Evolutionary conservation across 2,888 invertebrate species (phyloP).

Genomic region (Augiades crinisus): DNA sequence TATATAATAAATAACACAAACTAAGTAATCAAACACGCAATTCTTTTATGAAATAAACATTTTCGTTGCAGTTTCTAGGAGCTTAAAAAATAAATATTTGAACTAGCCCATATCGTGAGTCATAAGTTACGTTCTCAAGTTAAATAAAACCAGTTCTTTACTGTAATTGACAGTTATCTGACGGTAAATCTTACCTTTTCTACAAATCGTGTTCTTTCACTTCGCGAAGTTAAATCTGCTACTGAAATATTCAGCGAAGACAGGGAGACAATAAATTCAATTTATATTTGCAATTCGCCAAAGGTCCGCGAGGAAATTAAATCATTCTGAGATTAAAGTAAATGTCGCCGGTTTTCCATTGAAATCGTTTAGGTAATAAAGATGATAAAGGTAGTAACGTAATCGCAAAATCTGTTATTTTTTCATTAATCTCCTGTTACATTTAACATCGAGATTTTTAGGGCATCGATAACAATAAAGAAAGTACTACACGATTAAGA

Average conservation of each 20-base stretch:
- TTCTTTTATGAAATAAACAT: too few relatives aligned
- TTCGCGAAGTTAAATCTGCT: conserved; percentile 23
- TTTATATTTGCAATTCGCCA: conserved; percentile 24
- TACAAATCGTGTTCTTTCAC: conserved; percentile 20
- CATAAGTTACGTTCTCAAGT: not conserved
- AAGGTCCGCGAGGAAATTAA: conserved; percentile 27
- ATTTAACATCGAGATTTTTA: too few relatives aligned
- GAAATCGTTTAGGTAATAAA: conserved; percentile 21
- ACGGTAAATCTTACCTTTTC: conserved; percentile 13
- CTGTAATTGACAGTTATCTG: not conserved
- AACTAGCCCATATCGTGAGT: not conserved
- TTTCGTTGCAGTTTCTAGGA: too few relatives aligned
- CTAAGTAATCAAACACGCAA: too few relatives aligned
- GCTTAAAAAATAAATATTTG: not conserved
- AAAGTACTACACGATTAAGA: too few relatives aligned
- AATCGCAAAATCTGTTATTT: too few relatives aligned
- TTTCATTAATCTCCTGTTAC: too few relatives aligned
- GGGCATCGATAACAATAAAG: too few relatives aligned
- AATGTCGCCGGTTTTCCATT: conserved; percentile 25
- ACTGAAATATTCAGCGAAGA: conserved; percentile 26
- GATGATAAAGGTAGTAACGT: conserved; percentile 5
- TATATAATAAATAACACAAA: too few relatives aligned
- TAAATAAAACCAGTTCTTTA: not conserved
- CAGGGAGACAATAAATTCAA: conserved; percentile 27
- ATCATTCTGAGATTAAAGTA: conserved; percentile 27